Evolutionary conservation across 2,888 invertebrate species (phyloP), one percentile per base, ranked within the genome.

Genomic region (Cepaea hortensis): DNA sequence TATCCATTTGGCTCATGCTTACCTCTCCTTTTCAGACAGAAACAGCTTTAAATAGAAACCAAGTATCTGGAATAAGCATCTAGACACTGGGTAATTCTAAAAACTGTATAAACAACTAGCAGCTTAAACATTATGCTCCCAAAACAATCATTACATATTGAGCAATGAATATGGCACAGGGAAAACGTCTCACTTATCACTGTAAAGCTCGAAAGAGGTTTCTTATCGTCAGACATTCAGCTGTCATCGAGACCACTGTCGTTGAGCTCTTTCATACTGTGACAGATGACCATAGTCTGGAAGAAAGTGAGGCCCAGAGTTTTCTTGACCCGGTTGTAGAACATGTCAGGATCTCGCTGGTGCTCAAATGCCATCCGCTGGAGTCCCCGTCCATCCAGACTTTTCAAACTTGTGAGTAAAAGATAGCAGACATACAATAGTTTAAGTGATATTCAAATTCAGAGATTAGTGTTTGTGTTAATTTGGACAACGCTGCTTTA

Each of bases 351-450:
- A 13, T 86, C 83, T 3, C 83, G 86, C 18, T 70, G 73, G 48
- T 86, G 76, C 35, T 86, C 83, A 77, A 86, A 86, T 15, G 86
- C 86, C 82, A 86, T 86, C 65, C 86, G 48, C 48, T 86, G 86
- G 0, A 86, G 79, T 5, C 86, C 86, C 3, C n/a, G 61, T 35
- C 77, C 82, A 61, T 86, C 82, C 18, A 86, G 72, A 55, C 35
- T 86, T 46, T 68, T 79, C 77, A 86, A 70, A 20, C 86, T 86
- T 23, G 61, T 6, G 55, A 80, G 61, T 3, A 50, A 50, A 80
- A 80, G 13, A 35, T 46, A 35, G n/a, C 7, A 72, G 70, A 70
- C 46, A 61, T 0, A 55, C 6, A 11, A 55, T 1, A 11, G 11
- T 55, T 55, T 9, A 55, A 11, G 0, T 1, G n/a, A 68, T 68